A percentile compares a stretch with the other conserved stretches of the same genome.
Conservation (phyloP, 1,140 invertebrate species). For the Agrilus planipennis region DNA sequence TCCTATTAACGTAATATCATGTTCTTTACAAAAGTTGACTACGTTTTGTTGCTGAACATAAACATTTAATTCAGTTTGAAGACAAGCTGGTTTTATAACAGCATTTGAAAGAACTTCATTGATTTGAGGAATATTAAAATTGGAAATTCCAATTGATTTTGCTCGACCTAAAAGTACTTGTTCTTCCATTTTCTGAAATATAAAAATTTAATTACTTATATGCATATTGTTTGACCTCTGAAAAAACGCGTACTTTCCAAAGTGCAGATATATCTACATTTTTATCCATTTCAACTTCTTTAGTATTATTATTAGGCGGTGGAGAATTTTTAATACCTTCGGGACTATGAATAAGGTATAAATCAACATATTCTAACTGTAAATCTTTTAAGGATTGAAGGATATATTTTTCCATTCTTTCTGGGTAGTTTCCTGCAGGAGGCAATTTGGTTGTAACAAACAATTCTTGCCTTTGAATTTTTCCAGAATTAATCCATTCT, state of each 20-base stretch:
- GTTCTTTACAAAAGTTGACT: slow-evolving; percentile 54
- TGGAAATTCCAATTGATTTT: slow-evolving; percentile 62
- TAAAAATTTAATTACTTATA: slow-evolving; percentile 5
- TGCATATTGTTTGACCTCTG: too few species aligned
- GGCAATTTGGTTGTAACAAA: slow-evolving; percentile 68
- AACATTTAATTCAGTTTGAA: slow-evolving; percentile 69
- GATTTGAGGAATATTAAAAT: slow-evolving; percentile 63
- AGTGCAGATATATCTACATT: slow-evolving; percentile 52
- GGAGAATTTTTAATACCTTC: slow-evolving; percentile 46
- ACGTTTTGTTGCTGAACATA: slow-evolving; percentile 69
- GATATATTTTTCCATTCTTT: slow-evolving; percentile 57
- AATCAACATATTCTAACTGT: slow-evolving; percentile 64
- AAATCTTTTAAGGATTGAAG: slow-evolving; percentile 57
- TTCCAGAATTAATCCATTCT: slow-evolving; percentile 52
- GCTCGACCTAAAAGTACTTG: slow-evolving; percentile 48
- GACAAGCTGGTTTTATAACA: slow-evolving; percentile 53
- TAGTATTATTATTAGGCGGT: slow-evolving; percentile 32
- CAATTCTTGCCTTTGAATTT: slow-evolving; percentile 37
- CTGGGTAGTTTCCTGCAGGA: slow-evolving; percentile 36
- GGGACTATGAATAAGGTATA: slow-evolving; percentile 73
- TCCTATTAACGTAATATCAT: slow-evolving; percentile 63
- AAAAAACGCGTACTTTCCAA: slow-evolving; percentile 72
- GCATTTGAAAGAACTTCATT: slow-evolving; percentile 47
- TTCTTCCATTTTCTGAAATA: slow-evolving; percentile 56
- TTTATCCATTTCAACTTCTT: slow-evolving; percentile 50